Conservation (phyloP, 2,113 vertebrate genomes). For the Reinhardtius hippoglossoides region DNA sequence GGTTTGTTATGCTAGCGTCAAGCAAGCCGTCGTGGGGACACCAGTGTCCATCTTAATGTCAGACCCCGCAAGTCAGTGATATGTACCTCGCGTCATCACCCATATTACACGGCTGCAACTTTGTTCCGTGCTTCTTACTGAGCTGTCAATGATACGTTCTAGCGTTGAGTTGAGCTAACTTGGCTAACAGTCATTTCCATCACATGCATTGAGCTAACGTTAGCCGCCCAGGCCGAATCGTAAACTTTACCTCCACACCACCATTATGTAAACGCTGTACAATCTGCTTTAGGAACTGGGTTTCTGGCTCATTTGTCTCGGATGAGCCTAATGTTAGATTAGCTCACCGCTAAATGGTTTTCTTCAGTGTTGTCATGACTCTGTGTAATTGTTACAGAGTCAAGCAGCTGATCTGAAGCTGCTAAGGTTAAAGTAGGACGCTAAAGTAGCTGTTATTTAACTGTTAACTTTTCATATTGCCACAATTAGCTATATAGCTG, state of each 20-base stretch:
- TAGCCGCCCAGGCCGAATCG: constrained; percentile 68
- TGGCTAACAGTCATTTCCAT: constrained; percentile 52
- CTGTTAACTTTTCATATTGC: neutral
- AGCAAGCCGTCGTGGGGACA: constrained; percentile 28
- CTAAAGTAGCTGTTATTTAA: constrained; percentile 20
- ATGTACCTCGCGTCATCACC: neutral
- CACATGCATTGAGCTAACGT: constrained; percentile 55
- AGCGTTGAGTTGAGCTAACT: constrained; percentile 60
- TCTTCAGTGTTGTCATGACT: constrained; percentile 20
- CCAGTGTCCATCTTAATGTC: constrained; percentile 9
- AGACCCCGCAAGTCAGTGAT: neutral
- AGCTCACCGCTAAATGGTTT: neutral
- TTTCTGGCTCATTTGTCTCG: neutral
- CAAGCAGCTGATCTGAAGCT: constrained; percentile 22
- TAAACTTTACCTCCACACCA: constrained; percentile 38
- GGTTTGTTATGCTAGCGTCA: constrained; percentile 63
- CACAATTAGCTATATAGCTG: neutral
- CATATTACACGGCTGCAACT: neutral
- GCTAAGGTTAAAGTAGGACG: neutral
- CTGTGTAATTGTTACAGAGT: neutral
- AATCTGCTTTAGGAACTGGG: neutral
- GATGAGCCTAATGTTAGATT: neutral
- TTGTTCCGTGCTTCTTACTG: neutral
- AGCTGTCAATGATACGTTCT: constrained; percentile 18
- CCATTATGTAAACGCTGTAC: constrained; percentile 22